A percentile compares a stretch with the other conserved stretches of the same genome.
Evolutionary conservation across 2,888 invertebrate species (phyloP).

Genomic region (Volucella inanis): DNA sequence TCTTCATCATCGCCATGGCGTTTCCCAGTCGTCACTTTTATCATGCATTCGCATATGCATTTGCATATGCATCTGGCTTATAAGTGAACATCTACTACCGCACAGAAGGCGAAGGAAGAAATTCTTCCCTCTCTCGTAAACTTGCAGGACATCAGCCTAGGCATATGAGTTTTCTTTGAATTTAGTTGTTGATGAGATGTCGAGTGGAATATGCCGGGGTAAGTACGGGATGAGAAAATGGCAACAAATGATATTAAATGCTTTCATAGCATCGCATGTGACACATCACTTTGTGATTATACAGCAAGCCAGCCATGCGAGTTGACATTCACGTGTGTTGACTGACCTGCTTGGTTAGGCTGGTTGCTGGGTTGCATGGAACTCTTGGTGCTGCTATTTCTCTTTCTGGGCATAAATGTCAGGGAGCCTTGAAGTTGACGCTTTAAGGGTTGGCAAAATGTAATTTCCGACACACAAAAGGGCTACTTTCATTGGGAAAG

Average conservation of each 20-base stretch:
- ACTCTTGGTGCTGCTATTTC: slow-evolving; percentile 4
- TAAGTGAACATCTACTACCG: slow-evolving; percentile 55
- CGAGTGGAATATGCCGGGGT: slow-evolving; percentile 16
- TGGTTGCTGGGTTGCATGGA: background rate
- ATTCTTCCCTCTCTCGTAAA: background rate
- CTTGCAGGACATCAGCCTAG: slow-evolving; percentile 41
- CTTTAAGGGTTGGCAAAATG: slow-evolving; percentile 71
- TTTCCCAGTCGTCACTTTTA: slow-evolving; percentile 51
- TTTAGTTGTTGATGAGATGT: slow-evolving; percentile 19
- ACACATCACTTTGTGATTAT: slow-evolving; percentile 71
- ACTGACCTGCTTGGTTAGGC: background rate
- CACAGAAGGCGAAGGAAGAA: no score
- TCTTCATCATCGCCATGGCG: background rate
- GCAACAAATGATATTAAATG: slow-evolving; percentile 73
- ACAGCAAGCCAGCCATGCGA: slow-evolving; percentile 66
- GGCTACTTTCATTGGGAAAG: slow-evolving; percentile 67
- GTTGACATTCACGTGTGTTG: slow-evolving; percentile 66
- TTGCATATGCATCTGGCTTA: slow-evolving; percentile 71
- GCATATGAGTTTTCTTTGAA: slow-evolving; percentile 55
- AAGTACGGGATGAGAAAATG: slow-evolving; percentile 25
- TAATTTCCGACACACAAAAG: slow-evolving; percentile 72
- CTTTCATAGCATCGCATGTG: slow-evolving; percentile 65
- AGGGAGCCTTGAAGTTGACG: slow-evolving; percentile 67
- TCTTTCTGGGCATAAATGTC: slow-evolving; percentile 38
- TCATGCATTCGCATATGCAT: slow-evolving; percentile 68